phyloP scores from a whole-genome alignment of 64 coral and sea anemone genomes.

The Platygyra sinensis region DNA sequence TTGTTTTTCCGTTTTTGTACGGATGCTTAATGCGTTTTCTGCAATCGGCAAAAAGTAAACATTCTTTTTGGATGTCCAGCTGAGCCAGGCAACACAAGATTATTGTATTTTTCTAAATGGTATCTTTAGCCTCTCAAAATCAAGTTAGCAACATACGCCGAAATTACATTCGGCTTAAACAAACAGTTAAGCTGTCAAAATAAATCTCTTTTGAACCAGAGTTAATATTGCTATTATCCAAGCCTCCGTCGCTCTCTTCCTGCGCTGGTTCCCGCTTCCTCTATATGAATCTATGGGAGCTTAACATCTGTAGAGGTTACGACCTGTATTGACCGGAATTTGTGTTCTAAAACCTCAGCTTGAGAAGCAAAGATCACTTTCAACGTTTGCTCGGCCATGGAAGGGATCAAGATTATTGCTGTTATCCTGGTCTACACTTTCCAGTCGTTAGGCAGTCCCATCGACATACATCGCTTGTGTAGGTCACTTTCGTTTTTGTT shows the following conservation, averaged over 20 bases:
- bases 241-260: background rate
- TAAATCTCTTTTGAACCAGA: conserved; percentile 6
- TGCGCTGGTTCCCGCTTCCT: background rate
- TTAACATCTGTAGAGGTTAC: conserved; percentile 12
- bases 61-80: background rate
- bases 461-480: background rate
- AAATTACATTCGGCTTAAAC: conserved; percentile 23
- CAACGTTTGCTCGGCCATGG: background rate
- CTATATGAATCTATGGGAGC: background rate
- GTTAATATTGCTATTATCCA: conserved; percentile 9
- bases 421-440: background rate
- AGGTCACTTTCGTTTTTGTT: background rate
- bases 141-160: background rate
- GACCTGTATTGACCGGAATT: background rate
- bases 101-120: background rate
- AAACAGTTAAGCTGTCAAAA: conserved; percentile 34
- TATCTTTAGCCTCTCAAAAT: conserved; percentile 24
- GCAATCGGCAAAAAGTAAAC: background rate
- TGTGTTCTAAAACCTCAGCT: background rate
- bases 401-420: background rate
- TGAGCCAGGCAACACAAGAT: background rate
- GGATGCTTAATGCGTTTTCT: background rate
- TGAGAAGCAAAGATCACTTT: background rate
- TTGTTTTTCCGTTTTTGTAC: background rate
- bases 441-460: background rate